phyloP scores from a whole-genome alignment of 2,888 invertebrate genomes.

The Leptopilina drosophilae region DNA sequence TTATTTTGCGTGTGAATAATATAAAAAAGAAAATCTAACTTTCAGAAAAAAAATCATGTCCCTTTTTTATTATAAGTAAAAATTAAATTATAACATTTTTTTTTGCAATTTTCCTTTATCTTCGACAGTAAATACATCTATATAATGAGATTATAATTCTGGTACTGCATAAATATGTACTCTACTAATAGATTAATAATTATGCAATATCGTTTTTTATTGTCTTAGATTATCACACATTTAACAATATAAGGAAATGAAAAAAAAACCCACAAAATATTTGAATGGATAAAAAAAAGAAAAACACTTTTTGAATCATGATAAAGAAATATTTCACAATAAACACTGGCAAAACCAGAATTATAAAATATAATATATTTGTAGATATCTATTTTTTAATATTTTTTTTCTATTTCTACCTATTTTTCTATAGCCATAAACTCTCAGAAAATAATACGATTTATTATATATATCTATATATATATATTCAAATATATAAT shows the following conservation, averaged over 20 bases:
- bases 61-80: neutral
- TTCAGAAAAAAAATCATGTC: neutral
- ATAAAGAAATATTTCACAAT: neutral
- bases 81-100: constrained; percentile 18
- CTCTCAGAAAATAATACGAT: constrained; percentile 38
- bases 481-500: constrained; percentile 56
- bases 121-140: constrained; percentile 27
- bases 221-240: neutral
- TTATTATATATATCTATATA: constrained; percentile 28
- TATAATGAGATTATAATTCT: constrained; percentile 28
- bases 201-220: constrained; percentile 1
- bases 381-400: constrained; percentile 13
- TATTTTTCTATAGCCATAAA: constrained; percentile 23
- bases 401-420: constrained; percentile 1
- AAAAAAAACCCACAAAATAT: neutral
- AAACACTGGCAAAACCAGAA: constrained; percentile 33
- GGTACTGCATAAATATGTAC: constrained; percentile 7
- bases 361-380: constrained; percentile 31
- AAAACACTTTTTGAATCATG: neutral
- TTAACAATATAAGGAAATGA: neutral
- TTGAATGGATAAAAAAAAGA: too few species aligned
- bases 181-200: neutral
- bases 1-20: neutral
- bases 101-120: neutral
- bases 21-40: neutral